Conservation (phyloP, 1,140 invertebrate genomes). For the Heliconius hermathena region DNA sequence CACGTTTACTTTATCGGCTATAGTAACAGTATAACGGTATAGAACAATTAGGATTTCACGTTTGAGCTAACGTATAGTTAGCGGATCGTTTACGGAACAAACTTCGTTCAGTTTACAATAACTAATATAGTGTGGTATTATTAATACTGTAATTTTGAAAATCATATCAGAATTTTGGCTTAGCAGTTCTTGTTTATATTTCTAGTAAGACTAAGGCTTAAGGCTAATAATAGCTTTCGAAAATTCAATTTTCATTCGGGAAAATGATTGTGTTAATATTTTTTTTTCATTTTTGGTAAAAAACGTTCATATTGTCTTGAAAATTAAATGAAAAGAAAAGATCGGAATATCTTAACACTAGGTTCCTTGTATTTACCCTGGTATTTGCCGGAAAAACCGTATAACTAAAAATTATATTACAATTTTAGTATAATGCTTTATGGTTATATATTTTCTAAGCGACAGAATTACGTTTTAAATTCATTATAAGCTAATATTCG, state of each 20-base stretch:
- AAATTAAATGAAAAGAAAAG: too few species aligned
- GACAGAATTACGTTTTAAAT: neutral
- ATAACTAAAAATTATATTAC: too few species aligned
- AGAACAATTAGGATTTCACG: slow-evolving; percentile 10
- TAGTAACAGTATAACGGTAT: neutral
- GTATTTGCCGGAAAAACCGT: too few species aligned
- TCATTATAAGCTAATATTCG: neutral
- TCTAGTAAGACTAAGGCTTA: neutral
- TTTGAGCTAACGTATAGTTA: neutral
- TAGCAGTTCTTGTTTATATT: neutral
- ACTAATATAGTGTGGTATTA: neutral
- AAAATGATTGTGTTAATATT: too few species aligned
- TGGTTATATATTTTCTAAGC: too few species aligned
- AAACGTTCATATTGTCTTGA: too few species aligned
- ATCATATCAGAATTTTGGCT: neutral
- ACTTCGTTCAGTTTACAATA: neutral
- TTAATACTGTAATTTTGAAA: neutral
- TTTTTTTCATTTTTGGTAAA: too few species aligned
- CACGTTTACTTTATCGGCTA: neutral
- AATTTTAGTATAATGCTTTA: too few species aligned
- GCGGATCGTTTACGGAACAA: slow-evolving; percentile 7
- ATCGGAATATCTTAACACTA: too few species aligned
- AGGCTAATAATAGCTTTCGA: too few species aligned
- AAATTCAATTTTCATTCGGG: too few species aligned
- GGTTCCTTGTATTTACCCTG: too few species aligned